Base-by-base conservation (phyloP, 2,888 invertebrate species). In the Argyra leucocephala region DNA sequence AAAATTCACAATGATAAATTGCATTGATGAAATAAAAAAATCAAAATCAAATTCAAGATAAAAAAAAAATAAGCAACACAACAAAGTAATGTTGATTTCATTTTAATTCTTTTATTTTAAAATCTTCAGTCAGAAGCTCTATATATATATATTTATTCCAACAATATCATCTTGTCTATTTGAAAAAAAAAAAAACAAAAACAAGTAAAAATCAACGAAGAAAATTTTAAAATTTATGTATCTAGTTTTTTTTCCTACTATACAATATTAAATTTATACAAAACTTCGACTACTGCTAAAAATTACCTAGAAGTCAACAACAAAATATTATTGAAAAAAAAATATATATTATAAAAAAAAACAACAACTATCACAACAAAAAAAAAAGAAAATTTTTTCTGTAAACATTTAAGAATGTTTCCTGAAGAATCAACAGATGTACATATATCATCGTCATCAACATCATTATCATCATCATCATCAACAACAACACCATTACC, bases 381-480 rank as follows among this genome's bases (percentile, higher is more conserved):
- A 48, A 48, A 15, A 12, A 48, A 48, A 48, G n/a, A 48, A 48
- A n/a, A n/a, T n/a, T n/a, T n/a, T n/a, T n/a, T n/a, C n/a, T n/a
- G n/a, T n/a, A n/a, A n/a, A 48, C 9, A 48, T 48, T 48, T 48
- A 48, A 48, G 48, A 12, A 48, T 48, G 48, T 48, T 48, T 48
- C 48, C 48, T 48, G 48, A 48, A 48, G 48, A 48, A 48, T 48
- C n/a, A 48, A 48, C 48, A 48, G 48, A 48, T 48, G 48, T 48
- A 48, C 15, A n/a, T 48, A 48, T 48, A 18, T 48, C 48, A 48
- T 12, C n/a, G 18, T 3, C 48, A 48, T 48, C 48, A 48, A 5
- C 48, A 48, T 4, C 48, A 48, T 18, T 48, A 48, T 18, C 48
- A 48, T 18, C 48, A 48, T 18, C 15, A 12, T 18, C n/a, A 48